Conservation (phyloP, 2,113 vertebrate species). For the Cyanoderma ruficeps region DNA sequence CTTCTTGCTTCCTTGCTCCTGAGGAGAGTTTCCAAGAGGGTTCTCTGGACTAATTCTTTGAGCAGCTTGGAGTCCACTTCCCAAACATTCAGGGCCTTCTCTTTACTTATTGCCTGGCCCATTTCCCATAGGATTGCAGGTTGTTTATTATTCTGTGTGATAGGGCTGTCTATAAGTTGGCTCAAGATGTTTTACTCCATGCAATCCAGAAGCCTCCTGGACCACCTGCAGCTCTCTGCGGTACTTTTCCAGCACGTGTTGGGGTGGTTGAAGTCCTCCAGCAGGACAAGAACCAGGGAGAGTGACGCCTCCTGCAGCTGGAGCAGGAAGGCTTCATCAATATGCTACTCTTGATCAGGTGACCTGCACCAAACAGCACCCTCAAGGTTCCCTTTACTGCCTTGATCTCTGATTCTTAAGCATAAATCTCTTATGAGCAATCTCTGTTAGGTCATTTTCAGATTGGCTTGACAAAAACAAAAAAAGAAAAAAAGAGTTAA, state of each 20-base stretch:
- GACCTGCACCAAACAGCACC: neutral
- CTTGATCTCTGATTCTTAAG: fast-evolving
- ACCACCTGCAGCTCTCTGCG: neutral
- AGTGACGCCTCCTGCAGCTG: fast-evolving
- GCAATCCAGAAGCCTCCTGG: neutral
- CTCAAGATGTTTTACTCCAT: fast-evolving
- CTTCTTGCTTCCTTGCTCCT: neutral
- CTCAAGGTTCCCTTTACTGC: neutral
- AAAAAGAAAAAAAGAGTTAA: too few species aligned
- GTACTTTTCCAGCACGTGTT: neutral
- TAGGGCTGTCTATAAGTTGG: neutral
- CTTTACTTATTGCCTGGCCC: neutral
- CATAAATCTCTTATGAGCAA: neutral
- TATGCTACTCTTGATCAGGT: fast-evolving
- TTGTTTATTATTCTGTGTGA: fast-evolving
- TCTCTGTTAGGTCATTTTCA: neutral
- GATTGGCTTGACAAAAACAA: neutral
- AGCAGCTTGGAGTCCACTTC: fast-evolving
- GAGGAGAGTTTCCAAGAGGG: neutral
- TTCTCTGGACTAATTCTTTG: neutral
- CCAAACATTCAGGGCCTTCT: neutral
- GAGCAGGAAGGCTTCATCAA: fast-evolving
- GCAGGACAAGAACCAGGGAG: fast-evolving
- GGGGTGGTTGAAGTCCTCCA: neutral
- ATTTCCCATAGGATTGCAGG: neutral